These are phyloP conservation scores for Pelagia noctiluca DNA, from an alignment of 30 jellyfish, hydroid and myxozoan species.

Conservation along the genomic window DNA sequence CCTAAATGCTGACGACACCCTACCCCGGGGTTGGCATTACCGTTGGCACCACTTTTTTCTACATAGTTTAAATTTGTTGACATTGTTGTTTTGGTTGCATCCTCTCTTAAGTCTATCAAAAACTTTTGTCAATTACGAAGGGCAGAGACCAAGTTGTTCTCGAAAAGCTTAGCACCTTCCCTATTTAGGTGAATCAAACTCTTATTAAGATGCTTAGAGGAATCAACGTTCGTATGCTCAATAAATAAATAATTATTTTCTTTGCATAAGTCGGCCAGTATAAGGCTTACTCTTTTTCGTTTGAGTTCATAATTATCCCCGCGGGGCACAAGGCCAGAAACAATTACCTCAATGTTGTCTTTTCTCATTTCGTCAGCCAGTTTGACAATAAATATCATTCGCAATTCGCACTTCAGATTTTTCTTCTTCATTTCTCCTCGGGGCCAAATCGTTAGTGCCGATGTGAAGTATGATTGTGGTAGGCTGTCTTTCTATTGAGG, in stretches of 20 bases:
- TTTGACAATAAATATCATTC: conserved; percentile 1
- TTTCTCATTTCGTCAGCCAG: not conserved
- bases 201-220: not conserved
- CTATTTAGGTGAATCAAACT: conserved; percentile 15
- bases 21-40: too few relatives aligned
- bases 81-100: too few relatives aligned
- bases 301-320: not conserved
- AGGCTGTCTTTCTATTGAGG: not conserved
- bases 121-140: not conserved
- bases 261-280: not conserved
- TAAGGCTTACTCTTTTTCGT: not conserved
- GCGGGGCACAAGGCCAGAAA: conserved; percentile 15
- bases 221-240: conserved; percentile 1
- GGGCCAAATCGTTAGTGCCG: conserved; percentile 14
- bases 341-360: not conserved
- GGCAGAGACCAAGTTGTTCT: not conserved
- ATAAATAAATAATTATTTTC: not conserved
- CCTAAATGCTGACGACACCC: too few relatives aligned
- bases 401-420: not conserved
- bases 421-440: not conserved
- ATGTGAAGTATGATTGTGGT: conserved; percentile 31
- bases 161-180: not conserved
- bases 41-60: too few relatives aligned
- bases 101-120: too few relatives aligned
- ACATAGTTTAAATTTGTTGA: too few relatives aligned